These are phyloP conservation scores for Lepisosteus oculatus DNA, from an alignment of 2,113 vertebrate species.

Conservation along the genomic window DNA sequence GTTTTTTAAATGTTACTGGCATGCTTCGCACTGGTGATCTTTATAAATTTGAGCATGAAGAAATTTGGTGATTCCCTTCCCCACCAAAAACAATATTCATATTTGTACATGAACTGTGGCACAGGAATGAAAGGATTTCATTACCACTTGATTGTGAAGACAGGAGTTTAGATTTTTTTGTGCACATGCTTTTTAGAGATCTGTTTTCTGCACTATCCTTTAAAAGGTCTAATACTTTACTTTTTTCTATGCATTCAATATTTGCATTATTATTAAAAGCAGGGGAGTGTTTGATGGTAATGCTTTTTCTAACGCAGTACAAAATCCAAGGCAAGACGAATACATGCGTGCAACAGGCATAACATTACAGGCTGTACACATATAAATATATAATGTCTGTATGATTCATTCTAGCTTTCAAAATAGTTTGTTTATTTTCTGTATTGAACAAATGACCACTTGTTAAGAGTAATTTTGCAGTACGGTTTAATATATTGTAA, in stretches of 20 bases:
- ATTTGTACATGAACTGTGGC: constrained; percentile 27
- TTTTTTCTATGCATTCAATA: constrained; percentile 56
- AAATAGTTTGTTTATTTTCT: constrained; percentile 65
- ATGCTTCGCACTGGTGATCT: constrained; percentile 11
- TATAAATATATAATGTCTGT: constrained; percentile 56
- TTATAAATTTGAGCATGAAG: constrained; percentile 41
- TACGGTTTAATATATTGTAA: constrained; percentile 75
- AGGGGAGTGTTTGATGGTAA: constrained; percentile 40
- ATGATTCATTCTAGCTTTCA: constrained; percentile 61
- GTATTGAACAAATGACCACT: constrained; percentile 66
- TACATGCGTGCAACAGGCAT: constrained; percentile 19
- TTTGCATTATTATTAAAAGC: constrained; percentile 43
- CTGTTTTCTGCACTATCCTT: constrained; percentile 20
- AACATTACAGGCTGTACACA: constrained; percentile 52
- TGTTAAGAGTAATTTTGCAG: constrained; percentile 64
- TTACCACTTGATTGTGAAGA: constrained; percentile 27
- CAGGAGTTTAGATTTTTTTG: constrained; percentile 33
- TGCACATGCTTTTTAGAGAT: constrained; percentile 40
- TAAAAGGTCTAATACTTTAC: constrained; percentile 32
- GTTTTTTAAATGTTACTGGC: too few species aligned
- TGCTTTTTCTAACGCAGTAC: constrained; percentile 36
- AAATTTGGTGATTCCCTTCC: constrained; percentile 33
- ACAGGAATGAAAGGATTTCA: constrained; percentile 19
- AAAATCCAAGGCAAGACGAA: constrained; percentile 29
- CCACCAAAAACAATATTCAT: constrained; percentile 17